Conservation (phyloP, 2,888 invertebrate genomes). For the Megastigmus dorsalis region DNA sequence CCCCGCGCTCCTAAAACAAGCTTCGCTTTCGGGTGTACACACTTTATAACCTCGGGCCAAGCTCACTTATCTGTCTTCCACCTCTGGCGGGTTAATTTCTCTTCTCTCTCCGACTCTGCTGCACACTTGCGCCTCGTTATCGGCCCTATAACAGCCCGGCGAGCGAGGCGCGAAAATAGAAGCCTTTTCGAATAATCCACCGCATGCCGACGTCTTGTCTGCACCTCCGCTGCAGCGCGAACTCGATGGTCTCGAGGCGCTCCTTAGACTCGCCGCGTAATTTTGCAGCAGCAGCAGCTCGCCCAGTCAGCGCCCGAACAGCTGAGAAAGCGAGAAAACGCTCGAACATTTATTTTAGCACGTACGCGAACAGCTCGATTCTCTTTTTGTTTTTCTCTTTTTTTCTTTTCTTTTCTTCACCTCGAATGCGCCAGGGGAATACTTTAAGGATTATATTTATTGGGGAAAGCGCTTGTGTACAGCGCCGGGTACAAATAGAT, state of each 20-base stretch:
- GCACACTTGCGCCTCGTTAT: conserved; percentile 21
- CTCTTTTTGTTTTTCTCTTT: too few relatives aligned
- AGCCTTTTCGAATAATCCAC: not conserved
- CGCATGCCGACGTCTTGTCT: too few relatives aligned
- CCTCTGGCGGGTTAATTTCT: conserved; percentile 35
- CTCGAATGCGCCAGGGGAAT: conserved; percentile 2
- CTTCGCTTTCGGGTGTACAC: not conserved
- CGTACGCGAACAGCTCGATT: conserved; percentile 7
- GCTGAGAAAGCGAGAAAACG: not conserved
- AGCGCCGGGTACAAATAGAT: too few relatives aligned
- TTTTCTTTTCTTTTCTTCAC: not conserved
- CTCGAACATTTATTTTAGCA: conserved; percentile 38
- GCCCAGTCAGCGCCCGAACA: conserved; percentile 30
- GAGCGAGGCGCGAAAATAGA: conserved; percentile 18
- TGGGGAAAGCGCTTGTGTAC: too few relatives aligned
- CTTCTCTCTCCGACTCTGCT: too few relatives aligned
- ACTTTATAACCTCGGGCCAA: not conserved
- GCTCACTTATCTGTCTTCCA: conserved; percentile 14
- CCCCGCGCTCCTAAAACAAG: not conserved
- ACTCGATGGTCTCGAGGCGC: too few relatives aligned
- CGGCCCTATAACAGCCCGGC: conserved; percentile 21
- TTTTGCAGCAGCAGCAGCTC: conserved; percentile 21
- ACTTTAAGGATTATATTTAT: conserved; percentile 33
- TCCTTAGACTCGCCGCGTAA: conserved; percentile 14
- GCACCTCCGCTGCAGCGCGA: too few relatives aligned